Percentiles rank a stretch among this genome's conserved stretches.
Evolutionary conservation across 1,140 invertebrate species (phyloP).

Genomic region (Cydia fagiglandana): DNA sequence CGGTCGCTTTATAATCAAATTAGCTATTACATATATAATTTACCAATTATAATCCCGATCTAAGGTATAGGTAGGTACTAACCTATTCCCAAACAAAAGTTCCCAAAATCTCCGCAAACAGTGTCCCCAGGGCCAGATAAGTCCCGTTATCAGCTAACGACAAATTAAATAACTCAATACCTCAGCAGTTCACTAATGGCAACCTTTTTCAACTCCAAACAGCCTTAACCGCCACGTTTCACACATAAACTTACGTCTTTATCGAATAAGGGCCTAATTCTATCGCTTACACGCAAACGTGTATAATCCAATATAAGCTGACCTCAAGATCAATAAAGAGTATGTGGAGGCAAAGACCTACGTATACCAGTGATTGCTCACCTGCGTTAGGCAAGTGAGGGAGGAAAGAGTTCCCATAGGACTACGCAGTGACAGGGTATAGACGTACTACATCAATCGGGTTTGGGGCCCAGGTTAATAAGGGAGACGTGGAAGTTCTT

Average conservation of each 20-base stretch:
- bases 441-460: conserved; percentile 5
- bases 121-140: background rate
- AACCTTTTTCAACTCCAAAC: background rate
- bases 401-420: background rate
- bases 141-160: conserved; percentile 4
- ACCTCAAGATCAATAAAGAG: background rate
- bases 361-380: background rate
- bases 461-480: background rate
- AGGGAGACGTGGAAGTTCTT: background rate
- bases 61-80: no score
- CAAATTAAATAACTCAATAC: conserved; percentile 11
- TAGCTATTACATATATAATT: no score
- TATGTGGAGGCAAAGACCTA: background rate
- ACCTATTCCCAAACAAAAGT: background rate
- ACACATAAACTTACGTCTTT: background rate
- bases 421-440: background rate
- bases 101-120: background rate
- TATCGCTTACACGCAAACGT: background rate
- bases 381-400: no score
- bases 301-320: background rate
- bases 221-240: background rate
- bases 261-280: background rate
- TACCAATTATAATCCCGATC: background rate
- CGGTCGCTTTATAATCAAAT: no score
- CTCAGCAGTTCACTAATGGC: background rate